Conservation (phyloP, 2,797 vertebrate species). For the Gadopsis bispinosus region DNA sequence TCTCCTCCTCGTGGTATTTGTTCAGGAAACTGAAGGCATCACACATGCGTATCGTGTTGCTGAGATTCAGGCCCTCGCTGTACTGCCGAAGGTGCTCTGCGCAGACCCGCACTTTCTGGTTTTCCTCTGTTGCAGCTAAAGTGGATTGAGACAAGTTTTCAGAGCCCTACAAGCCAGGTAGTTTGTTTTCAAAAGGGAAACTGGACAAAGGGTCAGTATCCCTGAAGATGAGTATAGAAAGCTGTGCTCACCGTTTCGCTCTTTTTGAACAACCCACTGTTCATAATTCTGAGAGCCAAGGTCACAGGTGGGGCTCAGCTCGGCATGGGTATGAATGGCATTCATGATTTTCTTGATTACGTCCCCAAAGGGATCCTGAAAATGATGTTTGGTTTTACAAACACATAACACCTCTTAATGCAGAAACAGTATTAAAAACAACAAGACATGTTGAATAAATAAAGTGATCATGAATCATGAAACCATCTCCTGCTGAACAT, state of each 20-base stretch:
- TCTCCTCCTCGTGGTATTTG: slow-evolving; percentile 89
- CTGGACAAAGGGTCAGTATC: neutral
- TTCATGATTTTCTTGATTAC: slow-evolving; percentile 92
- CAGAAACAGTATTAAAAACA: neutral
- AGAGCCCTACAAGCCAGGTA: neutral
- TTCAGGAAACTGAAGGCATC: slow-evolving; percentile 91
- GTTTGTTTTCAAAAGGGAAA: neutral
- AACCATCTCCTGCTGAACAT: neutral
- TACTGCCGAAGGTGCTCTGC: slow-evolving; percentile 93
- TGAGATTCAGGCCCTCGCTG: slow-evolving; percentile 92
- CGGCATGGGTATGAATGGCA: slow-evolving; percentile 88
- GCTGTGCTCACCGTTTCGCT: slow-evolving; percentile 86
- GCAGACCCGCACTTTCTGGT: slow-evolving; percentile 90
- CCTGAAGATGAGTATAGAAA: neutral
- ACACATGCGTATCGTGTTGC: slow-evolving; percentile 93
- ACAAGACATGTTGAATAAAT: neutral
- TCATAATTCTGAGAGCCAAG: slow-evolving; percentile 95
- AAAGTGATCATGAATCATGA: neutral
- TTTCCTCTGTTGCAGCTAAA: slow-evolving; percentile 90
- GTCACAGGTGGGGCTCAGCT: slow-evolving; percentile 85
- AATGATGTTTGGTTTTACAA: slow-evolving; percentile 12
- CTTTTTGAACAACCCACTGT: slow-evolving; percentile 92
- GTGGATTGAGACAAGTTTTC: slow-evolving; percentile 27
- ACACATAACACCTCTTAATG: neutral
- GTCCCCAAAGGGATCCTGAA: slow-evolving; percentile 94